Percentiles rank a stretch among this genome's conserved stretches.
These are phyloP conservation scores for Furcula furcula DNA, from an alignment of 2,888 invertebrate species.

Conservation along the genomic window DNA sequence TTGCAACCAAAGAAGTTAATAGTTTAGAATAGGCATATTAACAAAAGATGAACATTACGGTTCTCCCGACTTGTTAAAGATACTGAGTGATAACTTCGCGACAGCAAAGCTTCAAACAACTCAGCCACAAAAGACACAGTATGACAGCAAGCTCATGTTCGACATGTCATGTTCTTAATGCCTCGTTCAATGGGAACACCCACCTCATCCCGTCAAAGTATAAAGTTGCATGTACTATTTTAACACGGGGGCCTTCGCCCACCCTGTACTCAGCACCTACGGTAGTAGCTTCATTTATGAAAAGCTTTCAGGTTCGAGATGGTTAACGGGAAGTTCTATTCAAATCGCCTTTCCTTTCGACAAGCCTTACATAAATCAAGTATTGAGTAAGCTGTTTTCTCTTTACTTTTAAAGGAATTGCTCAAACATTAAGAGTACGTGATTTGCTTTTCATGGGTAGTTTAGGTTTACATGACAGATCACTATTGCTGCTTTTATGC, in stretches of 20 bases:
- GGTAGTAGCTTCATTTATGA: conserved; percentile 64
- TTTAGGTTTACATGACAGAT: background rate
- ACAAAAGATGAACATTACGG: no score
- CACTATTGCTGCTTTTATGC: background rate
- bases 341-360: conserved; percentile 66
- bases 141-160: conserved; percentile 24
- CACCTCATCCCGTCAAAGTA: conserved; percentile 44
- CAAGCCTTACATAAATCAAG: conserved; percentile 65
- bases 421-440: conserved; percentile 17
- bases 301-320: conserved; percentile 74
- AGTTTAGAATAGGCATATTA: no score
- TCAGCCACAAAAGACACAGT: conserved; percentile 4
- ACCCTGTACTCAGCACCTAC: conserved; percentile 57
- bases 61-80: no score
- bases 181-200: conserved; percentile 37
- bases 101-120: conserved; percentile 7
- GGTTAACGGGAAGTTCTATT: conserved; percentile 66
- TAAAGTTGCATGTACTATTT: conserved; percentile 51
- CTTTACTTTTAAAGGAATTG: conserved; percentile 44
- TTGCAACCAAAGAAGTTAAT: no score
- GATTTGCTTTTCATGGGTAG: background rate
- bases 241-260: conserved; percentile 58
- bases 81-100: conserved; percentile 6
- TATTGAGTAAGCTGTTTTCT: conserved; percentile 66
- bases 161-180: conserved; percentile 32